Evolutionary conservation across 2,888 invertebrate genomes (phyloP).

Genomic region (Diaphora mendica): DNA sequence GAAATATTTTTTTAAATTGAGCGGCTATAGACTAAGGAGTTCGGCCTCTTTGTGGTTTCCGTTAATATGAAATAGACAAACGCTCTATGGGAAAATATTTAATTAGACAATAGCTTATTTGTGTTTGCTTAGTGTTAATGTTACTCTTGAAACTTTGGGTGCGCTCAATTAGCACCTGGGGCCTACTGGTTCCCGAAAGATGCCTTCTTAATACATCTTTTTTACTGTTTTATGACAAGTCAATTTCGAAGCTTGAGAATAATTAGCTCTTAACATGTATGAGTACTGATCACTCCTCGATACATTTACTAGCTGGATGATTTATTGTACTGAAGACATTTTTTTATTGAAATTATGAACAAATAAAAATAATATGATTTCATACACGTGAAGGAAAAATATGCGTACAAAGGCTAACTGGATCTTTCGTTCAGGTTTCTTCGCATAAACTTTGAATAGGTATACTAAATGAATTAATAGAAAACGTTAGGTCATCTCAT

Average conservation of each 20-base stretch:
- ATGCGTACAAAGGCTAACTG: too few relatives aligned
- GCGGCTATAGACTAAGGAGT: constrained; percentile 62
- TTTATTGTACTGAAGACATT: background rate
- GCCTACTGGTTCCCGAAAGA: constrained; percentile 71
- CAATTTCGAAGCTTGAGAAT: constrained; percentile 67
- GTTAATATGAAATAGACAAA: constrained; percentile 68
- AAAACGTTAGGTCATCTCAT: too few relatives aligned
- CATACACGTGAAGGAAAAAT: too few relatives aligned
- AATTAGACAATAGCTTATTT: constrained; percentile 86
- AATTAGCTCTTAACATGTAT: constrained; percentile 54
- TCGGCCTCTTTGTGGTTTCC: constrained; percentile 74
- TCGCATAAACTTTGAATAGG: too few relatives aligned
- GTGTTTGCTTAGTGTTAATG: constrained; percentile 86
- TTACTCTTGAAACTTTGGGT: constrained; percentile 76
- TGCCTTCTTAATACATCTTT: constrained; percentile 51
- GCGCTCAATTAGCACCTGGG: constrained; percentile 79
- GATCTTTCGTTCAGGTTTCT: too few relatives aligned
- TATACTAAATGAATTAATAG: too few relatives aligned
- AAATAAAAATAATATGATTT: too few relatives aligned
- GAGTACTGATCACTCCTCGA: constrained; percentile 24
- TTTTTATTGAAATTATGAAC: too few relatives aligned
- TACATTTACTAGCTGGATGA: constrained; percentile 1
- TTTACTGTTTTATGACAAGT: constrained; percentile 76
- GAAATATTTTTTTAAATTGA: constrained; percentile 60
- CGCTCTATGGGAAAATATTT: constrained; percentile 83